Percentiles rank a stretch among this genome's conserved stretches.
Conservation (phyloP, 2,113 vertebrate species). For the Lanius ludovicianus region DNA sequence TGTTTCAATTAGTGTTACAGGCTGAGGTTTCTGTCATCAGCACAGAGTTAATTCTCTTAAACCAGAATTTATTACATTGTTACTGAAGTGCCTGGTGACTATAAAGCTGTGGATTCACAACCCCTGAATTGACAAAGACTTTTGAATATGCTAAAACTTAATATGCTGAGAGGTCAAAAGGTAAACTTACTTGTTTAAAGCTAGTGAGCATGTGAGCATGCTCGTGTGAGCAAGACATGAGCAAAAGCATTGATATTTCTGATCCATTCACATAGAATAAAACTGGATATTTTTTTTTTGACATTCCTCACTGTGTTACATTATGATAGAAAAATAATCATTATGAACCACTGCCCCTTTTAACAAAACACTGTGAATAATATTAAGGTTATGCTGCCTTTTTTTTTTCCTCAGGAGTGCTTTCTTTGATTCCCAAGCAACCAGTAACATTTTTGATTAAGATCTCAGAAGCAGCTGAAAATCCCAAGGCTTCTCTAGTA, state of each 20-base stretch:
- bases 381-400: not conserved
- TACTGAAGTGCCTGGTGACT: not conserved
- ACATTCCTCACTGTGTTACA: not conserved
- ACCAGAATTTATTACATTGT: not conserved
- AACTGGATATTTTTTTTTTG: not conserved
- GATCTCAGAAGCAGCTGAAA: conserved; percentile 79
- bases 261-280: not conserved
- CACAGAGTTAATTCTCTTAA: not conserved
- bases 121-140: not conserved
- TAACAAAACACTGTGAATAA: conserved; percentile 14
- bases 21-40: not conserved
- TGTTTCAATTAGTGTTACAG: not conserved
- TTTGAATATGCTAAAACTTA: not conserved
- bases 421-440: conserved; percentile 73
- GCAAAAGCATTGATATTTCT: not conserved
- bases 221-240: not conserved
- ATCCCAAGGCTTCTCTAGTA: conserved; percentile 80
- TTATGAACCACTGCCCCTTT: not conserved
- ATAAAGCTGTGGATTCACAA: not conserved
- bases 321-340: not conserved
- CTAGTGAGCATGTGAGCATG: not conserved
- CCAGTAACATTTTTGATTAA: conserved; percentile 76
- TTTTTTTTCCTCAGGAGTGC: conserved; percentile 52
- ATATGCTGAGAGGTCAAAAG: not conserved
- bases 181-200: not conserved